Evolutionary conservation across 2,797 vertebrate genomes (phyloP), one percentile per base, ranked within the genome.

Genomic region (Aythya fuligula): DNA sequence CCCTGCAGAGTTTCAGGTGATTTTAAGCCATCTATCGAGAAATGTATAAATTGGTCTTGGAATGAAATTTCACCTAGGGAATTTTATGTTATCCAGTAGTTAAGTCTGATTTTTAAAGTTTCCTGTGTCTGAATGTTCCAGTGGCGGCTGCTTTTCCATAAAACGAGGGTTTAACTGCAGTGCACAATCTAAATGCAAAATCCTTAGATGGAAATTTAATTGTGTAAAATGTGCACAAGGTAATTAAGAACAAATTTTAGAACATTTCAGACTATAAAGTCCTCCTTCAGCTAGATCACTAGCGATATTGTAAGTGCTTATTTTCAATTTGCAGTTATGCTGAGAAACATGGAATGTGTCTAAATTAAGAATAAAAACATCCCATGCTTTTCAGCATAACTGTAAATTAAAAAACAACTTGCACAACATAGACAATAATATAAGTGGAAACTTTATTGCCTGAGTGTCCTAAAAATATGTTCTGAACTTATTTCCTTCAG

Each of bases 181-280:
- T 34, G 89, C 84, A 91, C 95, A 88, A 96, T 97, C 97, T 97
- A 97, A 97, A 97, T 97, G 96, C 97, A 97, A 96, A 98, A 97
- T 96, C 96, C 95, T 92, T 75, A 75, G 94, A 97, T 98, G 97
- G 97, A 98, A 96, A 97, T 98, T 97, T 97, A 97, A 98, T 97
- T 98, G 97, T 97, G 95, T 71, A 91, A 97, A 97, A 97, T 98
- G 97, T 92, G 79, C 96, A 95, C 90, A 21, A 96, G 90, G 97
- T 98, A 98, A 98, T 98, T 98, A 98, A 98, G 97, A 97, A 97
- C 95, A 97, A 97, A 97, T 98, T 98, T 98, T 96, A 95, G 95
- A 97, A 95, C 97, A 97, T 97, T 97, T 97, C 95, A 93, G 96
- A 86, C 97, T 89, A 93, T 98, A 95, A 98, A 97, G 92, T 93